Conservation (phyloP, 2,888 invertebrate genomes). For the Phrixothrix hirtus region DNA sequence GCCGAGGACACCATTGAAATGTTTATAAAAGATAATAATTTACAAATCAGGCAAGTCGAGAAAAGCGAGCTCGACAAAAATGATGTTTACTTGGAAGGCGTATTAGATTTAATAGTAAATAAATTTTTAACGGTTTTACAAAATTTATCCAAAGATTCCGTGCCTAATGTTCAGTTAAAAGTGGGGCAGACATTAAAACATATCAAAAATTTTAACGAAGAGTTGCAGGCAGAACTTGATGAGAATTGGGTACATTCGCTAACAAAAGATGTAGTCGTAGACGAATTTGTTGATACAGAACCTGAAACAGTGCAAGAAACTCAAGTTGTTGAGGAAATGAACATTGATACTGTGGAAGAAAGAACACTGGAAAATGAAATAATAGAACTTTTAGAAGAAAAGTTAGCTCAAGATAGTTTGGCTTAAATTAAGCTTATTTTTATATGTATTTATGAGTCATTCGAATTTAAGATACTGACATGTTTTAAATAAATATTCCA, state of each 20-base stretch:
- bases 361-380: conserved; percentile 13
- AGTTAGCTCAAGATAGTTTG: not conserved
- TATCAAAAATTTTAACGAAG: conserved; percentile 39
- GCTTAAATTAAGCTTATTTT: not conserved
- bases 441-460: too few relatives aligned
- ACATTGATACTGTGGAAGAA: not conserved
- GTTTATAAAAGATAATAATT: conserved; percentile 36
- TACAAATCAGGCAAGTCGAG: conserved; percentile 19
- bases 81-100: conserved; percentile 45
- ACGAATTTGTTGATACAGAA: conserved; percentile 2
- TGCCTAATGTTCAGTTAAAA: conserved; percentile 45
- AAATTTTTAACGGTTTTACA: conserved; percentile 42
- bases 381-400: conserved; percentile 15
- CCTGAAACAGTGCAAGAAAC: not conserved
- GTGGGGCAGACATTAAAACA: conserved; percentile 42
- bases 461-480: too few relatives aligned
- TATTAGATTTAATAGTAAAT: conserved; percentile 42
- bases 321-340: not conserved
- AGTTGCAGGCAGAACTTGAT: conserved; percentile 39
- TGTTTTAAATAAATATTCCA: too few relatives aligned
- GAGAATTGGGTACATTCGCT: conserved; percentile 37
- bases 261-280: conserved; percentile 9
- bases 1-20: conserved; percentile 47
- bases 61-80: conserved; percentile 25
- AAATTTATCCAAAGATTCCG: conserved; percentile 43